Percentiles rank a stretch among this genome's conserved stretches.
Evolutionary conservation across 2,888 invertebrate species (phyloP).

Genomic region (Cephus pulcher): DNA sequence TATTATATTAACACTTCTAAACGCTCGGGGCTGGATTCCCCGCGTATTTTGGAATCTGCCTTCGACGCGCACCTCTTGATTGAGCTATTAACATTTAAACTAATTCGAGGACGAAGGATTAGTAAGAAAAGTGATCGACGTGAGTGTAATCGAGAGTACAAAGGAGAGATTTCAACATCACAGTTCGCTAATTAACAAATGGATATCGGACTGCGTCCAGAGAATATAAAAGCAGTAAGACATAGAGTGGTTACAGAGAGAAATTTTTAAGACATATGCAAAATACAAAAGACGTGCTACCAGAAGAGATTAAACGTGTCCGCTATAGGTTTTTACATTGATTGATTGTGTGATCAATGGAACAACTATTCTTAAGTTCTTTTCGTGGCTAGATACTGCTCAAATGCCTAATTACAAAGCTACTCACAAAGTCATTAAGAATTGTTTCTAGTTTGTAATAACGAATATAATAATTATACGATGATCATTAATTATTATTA

Average conservation of each 20-base stretch:
- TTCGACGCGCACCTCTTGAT: not conserved
- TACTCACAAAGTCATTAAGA: slow-evolving; percentile 65
- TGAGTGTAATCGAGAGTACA: not conserved
- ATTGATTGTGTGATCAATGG: not conserved
- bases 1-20: not conserved
- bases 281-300: not conserved
- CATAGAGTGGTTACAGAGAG: not conserved
- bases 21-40: not conserved
- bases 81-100: not conserved
- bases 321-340: not conserved
- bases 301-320: not conserved
- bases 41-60: not conserved
- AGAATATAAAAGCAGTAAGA: not conserved
- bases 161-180: not conserved
- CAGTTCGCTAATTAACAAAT: not conserved
- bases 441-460: slow-evolving; percentile 63
- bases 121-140: not conserved
- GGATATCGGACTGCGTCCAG: not conserved
- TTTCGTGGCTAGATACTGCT: slow-evolving; percentile 59
- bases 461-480: slow-evolving; percentile 30
- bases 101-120: not conserved
- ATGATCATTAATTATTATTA: slow-evolving; percentile 25
- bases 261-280: not conserved
- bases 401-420: slow-evolving; percentile 61
- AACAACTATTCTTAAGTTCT: slow-evolving; percentile 3